phyloP scores from a whole-genome alignment of 2,888 invertebrate genomes.

The Sarcophaga rosellei region DNA sequence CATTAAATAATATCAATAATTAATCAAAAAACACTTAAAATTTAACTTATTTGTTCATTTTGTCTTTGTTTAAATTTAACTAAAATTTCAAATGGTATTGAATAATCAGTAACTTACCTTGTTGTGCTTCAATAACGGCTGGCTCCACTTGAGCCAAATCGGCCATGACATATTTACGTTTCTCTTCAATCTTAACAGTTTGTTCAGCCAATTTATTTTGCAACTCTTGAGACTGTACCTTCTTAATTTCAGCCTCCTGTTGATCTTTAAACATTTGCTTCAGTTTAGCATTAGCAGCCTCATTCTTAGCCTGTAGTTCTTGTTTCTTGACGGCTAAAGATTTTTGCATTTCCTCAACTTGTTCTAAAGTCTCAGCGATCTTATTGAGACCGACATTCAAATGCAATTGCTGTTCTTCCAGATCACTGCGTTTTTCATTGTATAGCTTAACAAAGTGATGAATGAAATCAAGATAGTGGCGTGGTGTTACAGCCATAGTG shows the following conservation, averaged over 20 bases:
- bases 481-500: conserved; percentile 98
- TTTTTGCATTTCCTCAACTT: conserved; percentile 99
- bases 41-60: neutral
- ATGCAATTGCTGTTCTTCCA: conserved; percentile 99
- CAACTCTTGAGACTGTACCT: conserved; percentile 98
- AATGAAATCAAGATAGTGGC: conserved; percentile 99
- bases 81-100: conserved; percentile 29
- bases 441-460: conserved; percentile 99
- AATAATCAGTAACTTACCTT: conserved; percentile 84
- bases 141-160: conserved; percentile 99
- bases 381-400: conserved; percentile 99
- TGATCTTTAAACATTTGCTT: conserved; percentile 99
- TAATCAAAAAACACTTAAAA: neutral
- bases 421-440: conserved; percentile 97
- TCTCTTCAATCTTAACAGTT: conserved; percentile 95
- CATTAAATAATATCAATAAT: neutral
- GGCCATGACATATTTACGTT: conserved; percentile 96
- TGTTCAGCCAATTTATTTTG: conserved; percentile 92
- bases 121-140: conserved; percentile 99
- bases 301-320: conserved; percentile 97
- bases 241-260: conserved; percentile 99
- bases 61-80: conserved; percentile 33
- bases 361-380: conserved; percentile 99
- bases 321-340: conserved; percentile 98
- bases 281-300: conserved; percentile 99